These are phyloP conservation scores for Coryphaenoides rupestris DNA, from an alignment of 2,113 vertebrate species.

Conservation along the genomic window DNA sequence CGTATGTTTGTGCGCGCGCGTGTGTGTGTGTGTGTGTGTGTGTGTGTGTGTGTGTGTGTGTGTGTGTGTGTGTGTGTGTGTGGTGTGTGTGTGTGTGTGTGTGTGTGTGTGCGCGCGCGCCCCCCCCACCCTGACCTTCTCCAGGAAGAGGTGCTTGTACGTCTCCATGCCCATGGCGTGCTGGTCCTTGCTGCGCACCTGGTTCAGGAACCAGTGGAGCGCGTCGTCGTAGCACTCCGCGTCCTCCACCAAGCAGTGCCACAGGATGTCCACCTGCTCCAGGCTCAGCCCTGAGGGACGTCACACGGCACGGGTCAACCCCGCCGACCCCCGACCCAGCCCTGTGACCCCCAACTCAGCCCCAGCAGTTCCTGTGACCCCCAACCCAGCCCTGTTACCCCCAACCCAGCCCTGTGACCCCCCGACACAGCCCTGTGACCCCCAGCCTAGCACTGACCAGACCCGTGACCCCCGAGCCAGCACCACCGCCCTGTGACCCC, in stretches of 20 bases:
- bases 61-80: too few relatives aligned
- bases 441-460: too few relatives aligned
- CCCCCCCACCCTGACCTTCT: conserved; percentile 96
- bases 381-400: too few relatives aligned
- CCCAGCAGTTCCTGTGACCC: too few relatives aligned
- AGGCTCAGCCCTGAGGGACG: conserved; percentile 85
- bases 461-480: too few relatives aligned
- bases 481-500: too few relatives aligned
- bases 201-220: conserved; percentile 98
- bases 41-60: too few relatives aligned
- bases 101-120: not conserved
- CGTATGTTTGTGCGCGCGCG: conserved; percentile 1
- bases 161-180: conserved; percentile 99
- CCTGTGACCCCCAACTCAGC: too few relatives aligned
- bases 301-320: not conserved
- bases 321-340: not conserved
- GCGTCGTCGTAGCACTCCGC: conserved; percentile 96
- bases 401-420: too few relatives aligned
- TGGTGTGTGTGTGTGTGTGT: not conserved
- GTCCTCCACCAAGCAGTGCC: conserved; percentile 98
- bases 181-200: conserved; percentile 98
- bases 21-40: too few relatives aligned
- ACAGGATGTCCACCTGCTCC: conserved; percentile 98
- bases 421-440: too few relatives aligned
- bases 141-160: conserved; percentile 97